These are phyloP conservation scores for Henricia sp. DNA, from an alignment of 53 echinoderm and acorn worm species.

Conservation along the genomic window DNA sequence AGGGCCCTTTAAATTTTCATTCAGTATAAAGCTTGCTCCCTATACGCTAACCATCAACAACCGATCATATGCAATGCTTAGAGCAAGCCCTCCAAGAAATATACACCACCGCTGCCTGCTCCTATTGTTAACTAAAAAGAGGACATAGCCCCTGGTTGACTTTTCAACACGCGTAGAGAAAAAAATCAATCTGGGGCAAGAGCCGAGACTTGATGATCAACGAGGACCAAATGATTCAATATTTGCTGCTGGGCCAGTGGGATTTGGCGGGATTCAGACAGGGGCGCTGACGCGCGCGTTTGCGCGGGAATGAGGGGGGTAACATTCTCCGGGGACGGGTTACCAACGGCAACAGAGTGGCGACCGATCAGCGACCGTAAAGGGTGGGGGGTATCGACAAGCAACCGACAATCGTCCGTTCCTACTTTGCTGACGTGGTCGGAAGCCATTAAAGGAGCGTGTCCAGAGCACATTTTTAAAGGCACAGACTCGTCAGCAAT, in stretches of 20 bases:
- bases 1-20: no score
- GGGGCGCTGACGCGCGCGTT: constrained; percentile 26
- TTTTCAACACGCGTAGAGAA: background rate
- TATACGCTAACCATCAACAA: background rate
- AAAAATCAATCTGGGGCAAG: constrained; percentile 45
- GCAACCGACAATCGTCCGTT: background rate
- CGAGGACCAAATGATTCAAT: constrained; percentile 36
- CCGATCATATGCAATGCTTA: background rate
- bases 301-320: background rate
- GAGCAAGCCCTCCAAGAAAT: background rate
- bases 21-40: no score
- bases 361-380: background rate
- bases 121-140: constrained; percentile 2
- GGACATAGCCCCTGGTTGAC: constrained; percentile 43
- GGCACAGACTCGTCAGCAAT: no score
- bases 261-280: constrained; percentile 17
- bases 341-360: constrained; percentile 48
- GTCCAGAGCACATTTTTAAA: no score
- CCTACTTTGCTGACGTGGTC: constrained; percentile 41
- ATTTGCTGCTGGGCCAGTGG: constrained; percentile 29
- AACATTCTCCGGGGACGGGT: constrained; percentile 9
- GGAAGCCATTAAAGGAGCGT: constrained; percentile 33
- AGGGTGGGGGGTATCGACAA: background rate
- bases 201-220: constrained; percentile 46
- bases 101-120: constrained; percentile 27